Evolutionary conservation across 2,797 vertebrate species (phyloP).

Genomic region (Rhinogobio ventralis): DNA sequence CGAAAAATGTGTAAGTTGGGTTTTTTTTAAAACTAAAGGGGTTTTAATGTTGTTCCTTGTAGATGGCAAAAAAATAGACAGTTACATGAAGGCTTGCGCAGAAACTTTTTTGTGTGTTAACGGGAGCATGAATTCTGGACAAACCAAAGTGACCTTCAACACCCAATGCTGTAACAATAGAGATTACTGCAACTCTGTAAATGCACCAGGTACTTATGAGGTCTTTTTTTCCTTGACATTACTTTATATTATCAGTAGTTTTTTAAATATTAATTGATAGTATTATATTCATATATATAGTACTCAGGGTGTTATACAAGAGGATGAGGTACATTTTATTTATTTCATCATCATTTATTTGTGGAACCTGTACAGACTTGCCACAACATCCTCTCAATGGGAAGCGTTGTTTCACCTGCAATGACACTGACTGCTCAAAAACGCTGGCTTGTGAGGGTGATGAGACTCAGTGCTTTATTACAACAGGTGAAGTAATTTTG

Average conservation of each 20-base stretch:
- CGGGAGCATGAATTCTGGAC: slow-evolving; percentile 60
- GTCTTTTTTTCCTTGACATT: not conserved
- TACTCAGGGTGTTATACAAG: not conserved
- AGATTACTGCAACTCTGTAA: slow-evolving; percentile 60
- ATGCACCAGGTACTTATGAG: slow-evolving; percentile 53
- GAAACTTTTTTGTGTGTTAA: slow-evolving; percentile 32
- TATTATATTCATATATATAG: not conserved
- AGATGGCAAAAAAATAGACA: not conserved
- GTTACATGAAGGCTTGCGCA: slow-evolving; percentile 35
- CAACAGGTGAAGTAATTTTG: slow-evolving; percentile 15
- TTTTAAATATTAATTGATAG: not conserved
- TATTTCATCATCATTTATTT: not conserved
- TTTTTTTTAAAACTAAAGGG: not conserved
- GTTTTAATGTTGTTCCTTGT: slow-evolving; percentile 10
- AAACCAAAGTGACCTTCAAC: accelerated
- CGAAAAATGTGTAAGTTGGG: not conserved
- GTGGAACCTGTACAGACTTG: slow-evolving; percentile 9
- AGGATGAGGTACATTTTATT: not conserved
- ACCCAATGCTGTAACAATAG: slow-evolving; percentile 61
- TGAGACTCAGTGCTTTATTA: slow-evolving; percentile 34
- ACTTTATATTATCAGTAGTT: not conserved
- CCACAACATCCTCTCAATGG: not conserved
- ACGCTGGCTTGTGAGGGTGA: slow-evolving; percentile 27
- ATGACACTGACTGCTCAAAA: not conserved
- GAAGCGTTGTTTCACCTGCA: slow-evolving; percentile 18